Conservation (phyloP, 2,888 invertebrate species). For the Volucella zonaria region DNA sequence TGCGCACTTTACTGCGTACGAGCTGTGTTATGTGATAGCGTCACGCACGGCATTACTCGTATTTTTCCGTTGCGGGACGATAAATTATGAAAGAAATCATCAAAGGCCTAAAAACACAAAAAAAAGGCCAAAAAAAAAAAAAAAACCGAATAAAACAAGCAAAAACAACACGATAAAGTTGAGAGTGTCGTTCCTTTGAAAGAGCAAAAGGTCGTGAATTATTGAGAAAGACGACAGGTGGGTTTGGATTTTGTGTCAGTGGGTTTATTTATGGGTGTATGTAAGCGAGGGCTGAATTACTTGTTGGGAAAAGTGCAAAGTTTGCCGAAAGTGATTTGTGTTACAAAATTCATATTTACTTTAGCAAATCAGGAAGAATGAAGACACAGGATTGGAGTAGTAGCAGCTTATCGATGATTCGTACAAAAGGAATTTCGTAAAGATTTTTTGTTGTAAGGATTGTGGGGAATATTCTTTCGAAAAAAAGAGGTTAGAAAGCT, state of each 20-base stretch:
- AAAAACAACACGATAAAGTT: too few relatives aligned
- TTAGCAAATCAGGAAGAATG: neutral
- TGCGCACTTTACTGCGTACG: constrained; percentile 22
- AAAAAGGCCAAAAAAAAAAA: too few relatives aligned
- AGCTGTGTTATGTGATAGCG: constrained; percentile 38
- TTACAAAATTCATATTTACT: constrained; percentile 38
- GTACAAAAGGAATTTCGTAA: too few relatives aligned
- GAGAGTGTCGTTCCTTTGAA: constrained; percentile 1
- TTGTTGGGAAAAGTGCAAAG: neutral
- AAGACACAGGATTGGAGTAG: neutral
- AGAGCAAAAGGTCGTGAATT: constrained; percentile 44
- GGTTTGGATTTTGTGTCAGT: constrained; percentile 59
- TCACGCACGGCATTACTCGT: constrained; percentile 49
- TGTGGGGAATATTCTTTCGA: too few relatives aligned
- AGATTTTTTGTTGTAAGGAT: too few relatives aligned
- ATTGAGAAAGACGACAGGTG: constrained; percentile 60
- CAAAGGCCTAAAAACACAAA: constrained; percentile 19
- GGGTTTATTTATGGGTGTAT: constrained; percentile 57
- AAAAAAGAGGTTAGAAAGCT: too few relatives aligned
- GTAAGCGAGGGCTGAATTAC: constrained; percentile 8
- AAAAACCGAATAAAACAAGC: too few relatives aligned
- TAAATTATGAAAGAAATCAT: constrained; percentile 67
- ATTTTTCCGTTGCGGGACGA: constrained; percentile 31
- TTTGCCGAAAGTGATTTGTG: constrained; percentile 42
- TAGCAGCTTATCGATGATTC: neutral